phyloP scores from a whole-genome alignment of 2,797 vertebrate species.

The Hippocampus kuda region DNA sequence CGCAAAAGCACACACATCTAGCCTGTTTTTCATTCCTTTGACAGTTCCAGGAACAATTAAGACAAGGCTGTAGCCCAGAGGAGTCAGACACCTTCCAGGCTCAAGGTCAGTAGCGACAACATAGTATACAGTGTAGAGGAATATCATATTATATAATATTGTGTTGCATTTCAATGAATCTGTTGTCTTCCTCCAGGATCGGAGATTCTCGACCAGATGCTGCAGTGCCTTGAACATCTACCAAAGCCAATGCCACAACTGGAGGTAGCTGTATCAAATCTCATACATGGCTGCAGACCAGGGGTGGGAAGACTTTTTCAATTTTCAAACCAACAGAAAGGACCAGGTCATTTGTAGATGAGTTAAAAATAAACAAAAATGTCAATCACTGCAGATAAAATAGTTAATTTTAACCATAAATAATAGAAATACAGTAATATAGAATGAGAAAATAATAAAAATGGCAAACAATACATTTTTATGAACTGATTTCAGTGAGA shows the following conservation, averaged over 20 bases:
- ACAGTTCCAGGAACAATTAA: constrained; percentile 70
- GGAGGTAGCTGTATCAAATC: constrained; percentile 55
- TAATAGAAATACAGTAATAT: background rate
- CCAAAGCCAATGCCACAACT: constrained; percentile 72
- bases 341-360: too few species aligned
- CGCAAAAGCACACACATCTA: background rate
- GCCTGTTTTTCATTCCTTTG: background rate
- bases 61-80: constrained; percentile 63
- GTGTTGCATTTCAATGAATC: constrained; percentile 2
- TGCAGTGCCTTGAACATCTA: constrained; percentile 74
- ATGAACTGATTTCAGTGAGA: too few species aligned
- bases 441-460: background rate
- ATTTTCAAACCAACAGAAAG: too few species aligned
- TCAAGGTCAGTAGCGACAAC: constrained; percentile 53
- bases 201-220: constrained; percentile 72
- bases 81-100: constrained; percentile 68
- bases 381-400: too few species aligned
- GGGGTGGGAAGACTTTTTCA: background rate
- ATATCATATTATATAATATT: background rate
- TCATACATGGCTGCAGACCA: background rate
- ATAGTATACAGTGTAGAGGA: background rate
- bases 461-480: background rate
- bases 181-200: constrained; percentile 48
- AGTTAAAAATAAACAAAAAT: too few species aligned
- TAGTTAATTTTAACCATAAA: too few species aligned